Percentiles rank a stretch among this genome's conserved stretches.
Evolutionary conservation across 2,888 invertebrate genomes (phyloP).

Genomic region (Azorinus chamasolen): DNA sequence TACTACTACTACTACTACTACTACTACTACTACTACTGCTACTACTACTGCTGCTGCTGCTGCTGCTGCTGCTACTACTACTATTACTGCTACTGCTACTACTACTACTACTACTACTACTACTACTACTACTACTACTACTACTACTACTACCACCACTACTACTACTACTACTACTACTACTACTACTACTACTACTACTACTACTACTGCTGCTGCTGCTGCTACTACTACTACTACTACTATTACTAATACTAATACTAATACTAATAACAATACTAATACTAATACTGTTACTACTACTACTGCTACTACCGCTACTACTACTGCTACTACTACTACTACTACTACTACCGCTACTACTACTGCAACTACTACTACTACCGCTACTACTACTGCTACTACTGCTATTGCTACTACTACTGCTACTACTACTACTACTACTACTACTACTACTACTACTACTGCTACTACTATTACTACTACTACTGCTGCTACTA

Average conservation of each 20-base stretch:
- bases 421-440: slow-evolving; percentile 4
- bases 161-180: slow-evolving; percentile 1
- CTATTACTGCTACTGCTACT: slow-evolving; percentile 2
- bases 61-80: slow-evolving; percentile 1
- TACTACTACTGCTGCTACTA: slow-evolving; percentile 2
- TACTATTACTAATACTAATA: slow-evolving; percentile 1
- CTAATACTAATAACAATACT: no score
- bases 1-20: slow-evolving; percentile 3
- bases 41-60: neutral
- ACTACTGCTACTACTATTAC: slow-evolving; percentile 1
- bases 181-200: slow-evolving; percentile 3
- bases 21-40: neutral
- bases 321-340: neutral
- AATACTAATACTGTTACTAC: neutral
- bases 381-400: neutral
- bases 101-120: slow-evolving; percentile 5
- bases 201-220: slow-evolving; percentile 1
- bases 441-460: neutral
- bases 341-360: no score
- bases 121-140: slow-evolving; percentile 2
- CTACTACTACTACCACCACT: neutral
- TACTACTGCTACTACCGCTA: neutral
- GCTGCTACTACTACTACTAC: slow-evolving; percentile 3
- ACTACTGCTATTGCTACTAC: slow-evolving; percentile 1
- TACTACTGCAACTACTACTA: no score